Evolutionary conservation across 2,888 invertebrate genomes (phyloP).

Genomic region (Portevinia maculata): DNA sequence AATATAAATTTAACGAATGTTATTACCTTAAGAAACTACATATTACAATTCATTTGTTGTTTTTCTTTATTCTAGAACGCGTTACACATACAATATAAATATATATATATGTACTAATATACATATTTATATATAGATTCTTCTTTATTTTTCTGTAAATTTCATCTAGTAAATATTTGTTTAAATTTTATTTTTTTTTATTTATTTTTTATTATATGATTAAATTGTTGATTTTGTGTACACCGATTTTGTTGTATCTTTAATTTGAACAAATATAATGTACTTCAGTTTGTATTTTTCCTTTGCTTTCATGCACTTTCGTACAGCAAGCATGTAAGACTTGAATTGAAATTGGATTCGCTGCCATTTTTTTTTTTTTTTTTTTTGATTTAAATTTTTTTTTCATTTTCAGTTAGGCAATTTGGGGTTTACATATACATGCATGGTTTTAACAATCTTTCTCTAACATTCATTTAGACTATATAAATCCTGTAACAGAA

Average conservation of each 20-base stretch:
- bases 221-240: slow-evolving; percentile 34
- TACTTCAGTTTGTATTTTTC: slow-evolving; percentile 59
- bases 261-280: slow-evolving; percentile 63
- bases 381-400: no score
- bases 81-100: slow-evolving; percentile 48
- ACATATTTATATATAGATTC: slow-evolving; percentile 59
- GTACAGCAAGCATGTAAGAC: slow-evolving; percentile 48
- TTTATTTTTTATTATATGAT: slow-evolving; percentile 14
- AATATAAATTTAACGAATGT: slow-evolving; percentile 28
- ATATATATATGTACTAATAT: slow-evolving; percentile 60
- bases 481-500: slow-evolving; percentile 61
- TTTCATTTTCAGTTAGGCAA: slow-evolving; percentile 63
- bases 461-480: slow-evolving; percentile 65
- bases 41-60: slow-evolving; percentile 12
- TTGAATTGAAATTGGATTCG: slow-evolving; percentile 6
- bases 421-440: slow-evolving; percentile 22
- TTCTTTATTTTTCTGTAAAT: slow-evolving; percentile 54
- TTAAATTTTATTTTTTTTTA: slow-evolving; percentile 7
- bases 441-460: slow-evolving; percentile 41
- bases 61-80: slow-evolving; percentile 14
- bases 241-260: slow-evolving; percentile 28
- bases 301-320: slow-evolving; percentile 31
- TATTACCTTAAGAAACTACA: slow-evolving; percentile 31
- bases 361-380: neutral
- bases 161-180: slow-evolving; percentile 54